Conservation (phyloP, 1,140 invertebrate species). For the Aphaenogaster ashmeadi region DNA sequence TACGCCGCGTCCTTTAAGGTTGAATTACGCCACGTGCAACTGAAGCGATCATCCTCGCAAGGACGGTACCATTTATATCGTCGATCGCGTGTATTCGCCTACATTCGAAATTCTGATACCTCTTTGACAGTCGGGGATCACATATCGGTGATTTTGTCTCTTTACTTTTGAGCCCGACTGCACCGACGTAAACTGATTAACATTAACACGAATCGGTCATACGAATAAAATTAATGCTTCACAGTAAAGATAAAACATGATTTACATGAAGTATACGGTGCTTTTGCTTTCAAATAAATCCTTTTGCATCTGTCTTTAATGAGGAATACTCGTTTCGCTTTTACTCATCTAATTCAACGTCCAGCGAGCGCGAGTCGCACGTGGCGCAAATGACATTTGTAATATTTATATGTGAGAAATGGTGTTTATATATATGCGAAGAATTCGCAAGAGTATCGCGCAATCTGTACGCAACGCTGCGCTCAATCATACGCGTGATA, state of each 20-base stretch:
- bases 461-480: constrained; percentile 15
- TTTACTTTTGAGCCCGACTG: not conserved
- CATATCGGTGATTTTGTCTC: not conserved
- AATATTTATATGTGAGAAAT: constrained; percentile 18
- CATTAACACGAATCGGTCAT: not conserved
- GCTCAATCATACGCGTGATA: constrained; percentile 33
- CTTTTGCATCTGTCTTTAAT: not conserved
- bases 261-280: not conserved
- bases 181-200: not conserved
- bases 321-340: not conserved
- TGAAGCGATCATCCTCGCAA: constrained; percentile 81
- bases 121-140: not conserved
- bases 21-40: constrained; percentile 79
- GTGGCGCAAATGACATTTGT: constrained; percentile 39
- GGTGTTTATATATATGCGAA: constrained; percentile 15
- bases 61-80: constrained; percentile 78
- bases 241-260: not conserved
- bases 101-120: not conserved
- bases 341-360: not conserved
- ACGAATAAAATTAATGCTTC: not conserved
- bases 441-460: not conserved
- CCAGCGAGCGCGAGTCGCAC: not conserved
- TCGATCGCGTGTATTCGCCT: constrained; percentile 29
- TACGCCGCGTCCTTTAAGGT: constrained; percentile 80
- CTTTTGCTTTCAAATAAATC: not conserved